Evolutionary conservation across 2,113 vertebrate genomes (phyloP).

Genomic region (Collichthys lucidus): DNA sequence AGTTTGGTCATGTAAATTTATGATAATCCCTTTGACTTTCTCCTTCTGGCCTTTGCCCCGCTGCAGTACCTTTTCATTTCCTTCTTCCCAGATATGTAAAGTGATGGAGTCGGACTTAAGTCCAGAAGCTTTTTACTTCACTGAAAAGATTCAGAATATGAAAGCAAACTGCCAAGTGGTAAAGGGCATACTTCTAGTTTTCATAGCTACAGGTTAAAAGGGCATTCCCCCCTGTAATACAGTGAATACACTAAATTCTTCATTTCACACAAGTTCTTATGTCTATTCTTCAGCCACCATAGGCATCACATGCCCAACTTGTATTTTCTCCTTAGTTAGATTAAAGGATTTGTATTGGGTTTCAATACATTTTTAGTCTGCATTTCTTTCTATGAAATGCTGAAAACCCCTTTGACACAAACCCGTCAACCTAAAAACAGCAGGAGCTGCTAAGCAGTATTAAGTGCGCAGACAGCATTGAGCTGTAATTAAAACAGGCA

Average conservation of each 20-base stretch:
- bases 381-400: constrained; percentile 35
- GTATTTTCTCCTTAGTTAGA: constrained; percentile 24
- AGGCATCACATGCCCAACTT: neutral
- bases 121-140: constrained; percentile 53
- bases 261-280: constrained; percentile 19
- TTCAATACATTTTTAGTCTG: constrained; percentile 47
- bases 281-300: constrained; percentile 31
- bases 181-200: constrained; percentile 50
- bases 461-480: neutral
- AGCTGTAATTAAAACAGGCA: constrained; percentile 10
- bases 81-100: constrained; percentile 64
- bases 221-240: constrained; percentile 15
- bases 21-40: constrained; percentile 76
- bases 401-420: constrained; percentile 13
- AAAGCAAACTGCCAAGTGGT: constrained; percentile 44
- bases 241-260: constrained; percentile 25
- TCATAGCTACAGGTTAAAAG: constrained; percentile 50
- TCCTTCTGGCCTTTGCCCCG: constrained; percentile 64
- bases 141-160: constrained; percentile 56
- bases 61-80: constrained; percentile 68
- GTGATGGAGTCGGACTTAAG: constrained; percentile 58
- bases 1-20: constrained; percentile 80
- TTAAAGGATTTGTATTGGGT: constrained; percentile 50
- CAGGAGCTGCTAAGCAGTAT: neutral
- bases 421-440: constrained; percentile 17